Base-by-base conservation (phyloP, 2,888 invertebrate species). In the Caenorhabditis japonica region DNA sequence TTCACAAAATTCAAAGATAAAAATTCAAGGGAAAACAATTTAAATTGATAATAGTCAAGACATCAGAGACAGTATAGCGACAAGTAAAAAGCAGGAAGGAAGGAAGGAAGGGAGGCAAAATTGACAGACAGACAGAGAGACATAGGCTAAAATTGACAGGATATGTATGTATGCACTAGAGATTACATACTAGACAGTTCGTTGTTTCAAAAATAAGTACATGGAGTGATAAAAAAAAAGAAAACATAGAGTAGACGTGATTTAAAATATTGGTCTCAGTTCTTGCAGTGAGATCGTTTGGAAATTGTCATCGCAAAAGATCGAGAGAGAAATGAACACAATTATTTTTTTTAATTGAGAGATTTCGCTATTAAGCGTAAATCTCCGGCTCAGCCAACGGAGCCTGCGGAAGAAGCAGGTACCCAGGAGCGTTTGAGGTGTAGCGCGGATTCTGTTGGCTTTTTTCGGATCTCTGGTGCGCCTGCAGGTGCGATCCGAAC, bases 321-420 rank as follows among this genome's bases (percentile, higher is more conserved):
- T 66, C 66, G 56, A 21, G 23, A 10, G 21, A 13, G 10, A 41
- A n/a, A n/a, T 25, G 34, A 25, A 33, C n/a, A n/a, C n/a, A n/a
- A n/a, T n/a, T n/a, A n/a, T n/a, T n/a, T n/a, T n/a, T n/a, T n/a
- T n/a, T n/a, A n/a, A 25, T 15, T 10, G 12, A 4, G 30, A 8
- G 15, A 47, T 23, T 30, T 5, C 30, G 5, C n/a, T 7, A 33
- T 34, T 68, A 77, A 2, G 77, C 77, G 43, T 80, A 81, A 33
- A 76, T 76, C 61, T 84, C 84, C 5, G 84, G 83, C 39, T 84
- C 84, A 47, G 84, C 84, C 8, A 85, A 77, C 0, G 85, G 85
- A 17, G 85, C 87, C 56, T 84, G 83, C 12, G 87, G 84, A 23
- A 87, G 80, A 2, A 87, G 77, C 36, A 83, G 78, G 68, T 88